Conservation (phyloP, 2,797 vertebrate genomes). For the Saxicola maurus region DNA sequence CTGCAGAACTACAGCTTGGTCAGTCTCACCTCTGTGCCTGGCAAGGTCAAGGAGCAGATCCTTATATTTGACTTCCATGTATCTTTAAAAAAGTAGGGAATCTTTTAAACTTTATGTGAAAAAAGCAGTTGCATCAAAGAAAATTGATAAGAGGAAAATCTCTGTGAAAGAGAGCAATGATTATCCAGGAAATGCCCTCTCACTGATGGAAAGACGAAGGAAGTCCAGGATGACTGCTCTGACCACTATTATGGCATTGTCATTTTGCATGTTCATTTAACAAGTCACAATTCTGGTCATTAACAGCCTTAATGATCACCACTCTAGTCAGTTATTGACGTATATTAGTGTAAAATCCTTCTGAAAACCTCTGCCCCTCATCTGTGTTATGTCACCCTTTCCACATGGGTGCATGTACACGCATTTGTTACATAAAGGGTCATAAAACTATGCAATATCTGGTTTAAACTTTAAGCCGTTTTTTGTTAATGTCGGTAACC, state of each 20-base stretch:
- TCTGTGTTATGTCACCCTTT: not conserved
- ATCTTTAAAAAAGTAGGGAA: not conserved
- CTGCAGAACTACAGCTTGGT: not conserved
- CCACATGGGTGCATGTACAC: not conserved
- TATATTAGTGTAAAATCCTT: not conserved
- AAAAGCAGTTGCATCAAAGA: not conserved
- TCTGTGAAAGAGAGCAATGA: not conserved
- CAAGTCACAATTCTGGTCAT: not conserved
- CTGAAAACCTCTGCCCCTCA: not conserved
- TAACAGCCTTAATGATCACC: not conserved
- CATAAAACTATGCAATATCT: not conserved
- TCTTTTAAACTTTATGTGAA: not conserved
- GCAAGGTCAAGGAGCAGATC: not conserved
- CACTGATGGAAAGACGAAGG: not conserved
- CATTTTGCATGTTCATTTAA: not conserved
- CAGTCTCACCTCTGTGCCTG: not conserved
- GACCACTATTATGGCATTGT: rapidly evolving
- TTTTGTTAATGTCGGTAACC: not conserved
- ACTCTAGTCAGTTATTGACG: not conserved
- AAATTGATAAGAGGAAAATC: not conserved
- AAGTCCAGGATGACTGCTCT: not conserved
- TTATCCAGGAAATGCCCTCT: not conserved
- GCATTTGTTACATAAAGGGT: not conserved
- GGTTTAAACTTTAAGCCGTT: slow-evolving; percentile 6
- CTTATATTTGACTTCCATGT: not conserved